These are phyloP conservation scores for Acanthopleura granulata DNA, from an alignment of 2,888 invertebrate genomes.

Conservation along the genomic window DNA sequence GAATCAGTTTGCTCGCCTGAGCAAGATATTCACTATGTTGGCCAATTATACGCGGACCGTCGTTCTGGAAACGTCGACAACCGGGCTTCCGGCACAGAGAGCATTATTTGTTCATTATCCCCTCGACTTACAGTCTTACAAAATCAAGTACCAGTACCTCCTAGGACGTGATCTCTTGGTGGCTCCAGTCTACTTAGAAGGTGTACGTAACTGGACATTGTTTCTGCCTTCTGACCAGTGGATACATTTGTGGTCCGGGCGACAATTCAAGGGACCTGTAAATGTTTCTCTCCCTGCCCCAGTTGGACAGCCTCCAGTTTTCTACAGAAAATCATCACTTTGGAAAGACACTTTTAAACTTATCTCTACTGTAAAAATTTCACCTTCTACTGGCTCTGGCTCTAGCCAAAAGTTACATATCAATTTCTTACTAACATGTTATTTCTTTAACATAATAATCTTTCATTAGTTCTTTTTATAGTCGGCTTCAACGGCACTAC, in stretches of 20 bases:
- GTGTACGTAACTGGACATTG: constrained; percentile 39
- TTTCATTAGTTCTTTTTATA: too few species aligned
- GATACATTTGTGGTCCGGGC: constrained; percentile 50
- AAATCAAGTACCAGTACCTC: constrained; percentile 56
- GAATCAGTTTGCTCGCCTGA: constrained; percentile 46
- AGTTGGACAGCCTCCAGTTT: constrained; percentile 58
- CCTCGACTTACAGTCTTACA: constrained; percentile 38
- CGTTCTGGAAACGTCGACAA: constrained; percentile 32
- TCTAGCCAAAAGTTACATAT: too few species aligned
- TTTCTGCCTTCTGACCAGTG: constrained; percentile 53
- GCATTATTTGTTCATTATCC: constrained; percentile 57
- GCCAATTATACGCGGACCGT: constrained; percentile 48
- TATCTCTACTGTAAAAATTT: too few species aligned
- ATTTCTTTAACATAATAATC: too few species aligned
- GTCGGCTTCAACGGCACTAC: too few species aligned
- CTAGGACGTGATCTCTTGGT: constrained; percentile 58
- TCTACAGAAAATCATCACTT: constrained; percentile 45
- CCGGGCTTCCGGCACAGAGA: constrained; percentile 56
- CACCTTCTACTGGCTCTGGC: too few species aligned
- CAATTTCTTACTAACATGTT: too few species aligned
- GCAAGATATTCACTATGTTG: constrained; percentile 44
- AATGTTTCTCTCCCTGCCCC: constrained; percentile 44
- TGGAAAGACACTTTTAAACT: constrained; percentile 24
- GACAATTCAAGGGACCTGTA: constrained; percentile 29
- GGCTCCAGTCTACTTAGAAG: constrained; percentile 52